Conservation (phyloP, 2,113 vertebrate species). For the Malurus cyaneus region DNA sequence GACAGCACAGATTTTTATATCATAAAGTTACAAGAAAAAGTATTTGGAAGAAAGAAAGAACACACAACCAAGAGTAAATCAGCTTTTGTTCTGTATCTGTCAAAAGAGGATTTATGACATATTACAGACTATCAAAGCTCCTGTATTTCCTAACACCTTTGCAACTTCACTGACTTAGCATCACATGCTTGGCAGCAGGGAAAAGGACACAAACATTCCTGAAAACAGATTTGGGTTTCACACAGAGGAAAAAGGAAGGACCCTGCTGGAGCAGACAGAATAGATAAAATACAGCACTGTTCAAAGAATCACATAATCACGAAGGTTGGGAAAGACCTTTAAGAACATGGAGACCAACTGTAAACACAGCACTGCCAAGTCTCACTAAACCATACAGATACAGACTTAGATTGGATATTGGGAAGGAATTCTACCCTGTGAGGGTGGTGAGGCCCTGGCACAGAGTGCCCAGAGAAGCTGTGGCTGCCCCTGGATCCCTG, state of each 20-base stretch:
- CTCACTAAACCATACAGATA: background rate
- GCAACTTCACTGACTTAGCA: background rate
- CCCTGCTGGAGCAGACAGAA: background rate
- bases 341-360: background rate
- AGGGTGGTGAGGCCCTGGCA: fast-evolving
- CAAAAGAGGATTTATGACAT: background rate
- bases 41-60: background rate
- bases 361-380: background rate
- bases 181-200: background rate
- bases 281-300: fast-evolving
- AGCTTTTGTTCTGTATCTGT: background rate
- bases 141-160: background rate
- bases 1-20: background rate
- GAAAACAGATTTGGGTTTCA: background rate
- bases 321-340: background rate
- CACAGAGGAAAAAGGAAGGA: background rate
- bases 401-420: background rate
- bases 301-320: background rate
- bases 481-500: background rate
- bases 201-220: background rate
- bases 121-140: background rate
- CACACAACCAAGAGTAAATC: background rate
- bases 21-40: background rate
- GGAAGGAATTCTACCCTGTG: background rate
- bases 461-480: background rate